phyloP scores from a whole-genome alignment of 2,888 invertebrate genomes.

The Tuberolachnus salignus region DNA sequence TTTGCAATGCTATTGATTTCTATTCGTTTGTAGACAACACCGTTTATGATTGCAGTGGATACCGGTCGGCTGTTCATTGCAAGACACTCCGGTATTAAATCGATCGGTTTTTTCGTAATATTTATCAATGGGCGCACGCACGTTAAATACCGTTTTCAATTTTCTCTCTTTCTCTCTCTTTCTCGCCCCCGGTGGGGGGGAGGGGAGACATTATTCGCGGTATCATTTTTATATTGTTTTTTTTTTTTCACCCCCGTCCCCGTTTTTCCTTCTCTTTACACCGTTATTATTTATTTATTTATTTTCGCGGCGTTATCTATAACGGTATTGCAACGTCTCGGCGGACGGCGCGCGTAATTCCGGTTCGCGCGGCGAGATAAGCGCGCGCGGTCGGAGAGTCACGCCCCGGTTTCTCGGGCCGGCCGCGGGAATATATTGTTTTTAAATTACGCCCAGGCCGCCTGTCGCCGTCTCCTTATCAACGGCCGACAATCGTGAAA shows the following conservation, averaged over 20 bases:
- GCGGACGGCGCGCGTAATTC: conserved; percentile 22
- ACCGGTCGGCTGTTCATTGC: too few species aligned
- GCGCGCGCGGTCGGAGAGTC: conserved; percentile 29
- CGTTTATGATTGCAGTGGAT: too few species aligned
- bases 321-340: conserved; percentile 10
- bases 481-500: conserved; percentile 50
- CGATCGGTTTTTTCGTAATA: too few species aligned
- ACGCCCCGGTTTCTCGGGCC: conserved; percentile 19
- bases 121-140: not conserved
- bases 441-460: conserved; percentile 43
- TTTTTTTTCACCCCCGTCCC: not conserved
- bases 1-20: too few species aligned
- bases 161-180: too few species aligned
- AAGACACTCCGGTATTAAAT: too few species aligned
- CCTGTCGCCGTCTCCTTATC: conserved; percentile 53
- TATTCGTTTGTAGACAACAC: too few species aligned
- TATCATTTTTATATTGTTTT: not conserved
- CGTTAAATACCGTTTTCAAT: not conserved
- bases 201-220: not conserved
- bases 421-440: conserved; percentile 52
- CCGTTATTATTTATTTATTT: conserved; percentile 36
- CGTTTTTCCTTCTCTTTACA: not conserved
- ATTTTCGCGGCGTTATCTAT: not conserved
- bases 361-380: conserved; percentile 42
- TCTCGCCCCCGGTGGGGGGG: too few species aligned